Base-by-base conservation (phyloP, 2,797 vertebrate genomes). In the Pangasius larnaudii region DNA sequence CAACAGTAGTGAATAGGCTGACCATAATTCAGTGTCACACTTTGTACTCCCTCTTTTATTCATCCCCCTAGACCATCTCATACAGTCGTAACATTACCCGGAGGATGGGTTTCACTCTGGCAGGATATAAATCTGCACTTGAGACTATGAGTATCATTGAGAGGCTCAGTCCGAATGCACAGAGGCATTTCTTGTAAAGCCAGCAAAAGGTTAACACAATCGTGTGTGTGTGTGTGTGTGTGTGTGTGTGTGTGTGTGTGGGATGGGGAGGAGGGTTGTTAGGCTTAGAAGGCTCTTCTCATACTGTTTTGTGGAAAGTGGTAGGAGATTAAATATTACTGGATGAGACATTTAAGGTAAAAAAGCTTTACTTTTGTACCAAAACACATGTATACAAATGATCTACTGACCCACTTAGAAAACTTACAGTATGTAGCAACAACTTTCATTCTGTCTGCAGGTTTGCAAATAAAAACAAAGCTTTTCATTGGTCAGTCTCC, bases 201-300 rank as follows among this genome's bases (percentile, higher is more conserved):
- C 27, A 92, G 92, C 85, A 93, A 95, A 96, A 96, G 94, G 94
- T 96, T 96, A 95, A 95, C 90, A 8, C 88, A 59, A 89, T 92
- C 90, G 90, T 90, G 85, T 90, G 51, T 79, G 75, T 30, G 14
- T 30, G 33, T 18, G 27, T n/a, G 5, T 53, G 56, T 58, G 19
- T 58, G 56, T 58, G 56, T 58, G 51, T 16, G 13, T 53, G 51
- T 49, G 46, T 49, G 46, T 33, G 71, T 39, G 67, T 36, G 33
- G 30, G 72, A 51, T 16, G n/a, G n/a, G 16, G 51, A 24, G 77
- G 77, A 18, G 30, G 53, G 19, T 19, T 56, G 16, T 58, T 33
- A 11, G 18, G 74, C 91, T 95, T 96, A 93, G 90, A 92, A 93
- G 94, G 49, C 87, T 92, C 92, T 90, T 90, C 84, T 89, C 89